phyloP scores from a whole-genome alignment of 23 tunicate species.

The Trididemnum clinides region DNA sequence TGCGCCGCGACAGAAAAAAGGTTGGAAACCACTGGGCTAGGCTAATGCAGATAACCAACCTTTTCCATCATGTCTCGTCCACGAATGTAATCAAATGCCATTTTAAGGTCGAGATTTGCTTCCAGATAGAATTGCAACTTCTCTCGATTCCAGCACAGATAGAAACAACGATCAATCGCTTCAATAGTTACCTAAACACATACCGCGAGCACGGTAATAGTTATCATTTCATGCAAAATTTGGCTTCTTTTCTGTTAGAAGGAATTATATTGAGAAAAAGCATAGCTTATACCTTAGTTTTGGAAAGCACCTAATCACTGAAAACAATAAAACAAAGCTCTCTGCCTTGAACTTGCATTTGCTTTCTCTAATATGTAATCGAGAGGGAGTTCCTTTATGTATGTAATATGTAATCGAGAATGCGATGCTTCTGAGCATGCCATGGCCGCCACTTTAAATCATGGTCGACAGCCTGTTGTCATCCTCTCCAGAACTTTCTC shows the following conservation, averaged over 20 bases:
- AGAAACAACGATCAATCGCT: conserved; percentile 86
- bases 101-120: conserved; percentile 66
- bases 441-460: conserved; percentile 22
- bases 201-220: no score
- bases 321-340: no score
- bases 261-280: no score
- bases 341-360: not conserved
- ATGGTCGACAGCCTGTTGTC: conserved; percentile 44
- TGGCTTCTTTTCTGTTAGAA: no score
- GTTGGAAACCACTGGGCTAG: no score
- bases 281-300: no score
- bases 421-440: conserved; percentile 30
- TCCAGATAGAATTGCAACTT: conserved; percentile 84
- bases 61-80: conserved; percentile 80
- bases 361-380: not conserved
- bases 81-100: conserved; percentile 70
- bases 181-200: conserved; percentile 90
- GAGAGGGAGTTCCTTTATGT: no score
- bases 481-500: not conserved
- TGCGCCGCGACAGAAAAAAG: no score
- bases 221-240: no score
- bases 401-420: conserved; percentile 22
- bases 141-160: conserved; percentile 91
- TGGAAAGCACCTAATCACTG: no score
- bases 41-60: conserved; percentile 47